A percentile compares a stretch with the other conserved stretches of the same genome.
Conservation (phyloP, 92 coral and sea anemone species). For the Blastomussa wellsi region DNA sequence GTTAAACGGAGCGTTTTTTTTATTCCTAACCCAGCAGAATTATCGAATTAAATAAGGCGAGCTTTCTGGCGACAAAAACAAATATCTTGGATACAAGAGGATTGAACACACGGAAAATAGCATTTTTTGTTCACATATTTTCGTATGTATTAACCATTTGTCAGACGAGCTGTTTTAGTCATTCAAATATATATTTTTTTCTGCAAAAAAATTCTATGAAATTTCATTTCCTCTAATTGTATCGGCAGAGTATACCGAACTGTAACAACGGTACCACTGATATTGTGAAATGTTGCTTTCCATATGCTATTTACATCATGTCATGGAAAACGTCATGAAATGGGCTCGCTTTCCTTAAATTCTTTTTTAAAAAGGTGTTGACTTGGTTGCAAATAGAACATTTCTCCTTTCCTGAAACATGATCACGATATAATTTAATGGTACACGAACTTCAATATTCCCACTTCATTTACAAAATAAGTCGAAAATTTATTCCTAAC, state of each 20-base stretch:
- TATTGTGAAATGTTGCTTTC: constrained; percentile 9
- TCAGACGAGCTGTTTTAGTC: background rate
- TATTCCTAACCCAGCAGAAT: background rate
- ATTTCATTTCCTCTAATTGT: background rate
- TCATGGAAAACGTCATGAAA: background rate
- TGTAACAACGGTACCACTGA: too few species aligned
- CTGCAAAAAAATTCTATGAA: background rate
- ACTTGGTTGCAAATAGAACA: background rate
- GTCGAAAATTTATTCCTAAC: background rate
- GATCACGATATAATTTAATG: background rate
- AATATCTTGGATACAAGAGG: constrained; percentile 5
- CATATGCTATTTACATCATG: background rate
- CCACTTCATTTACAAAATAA: background rate
- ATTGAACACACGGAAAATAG: background rate
- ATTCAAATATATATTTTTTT: background rate
- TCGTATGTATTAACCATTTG: background rate
- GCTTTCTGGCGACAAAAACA: background rate
- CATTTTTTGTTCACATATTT: background rate
- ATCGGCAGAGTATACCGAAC: background rate
- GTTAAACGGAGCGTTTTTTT: background rate
- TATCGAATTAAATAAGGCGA: background rate
- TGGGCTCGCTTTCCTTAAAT: background rate
- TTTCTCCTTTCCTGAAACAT: background rate
- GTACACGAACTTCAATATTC: background rate
- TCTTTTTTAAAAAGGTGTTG: background rate